phyloP scores from a whole-genome alignment of 2,113 vertebrate genomes.

The Ariopsis seemanni region DNA sequence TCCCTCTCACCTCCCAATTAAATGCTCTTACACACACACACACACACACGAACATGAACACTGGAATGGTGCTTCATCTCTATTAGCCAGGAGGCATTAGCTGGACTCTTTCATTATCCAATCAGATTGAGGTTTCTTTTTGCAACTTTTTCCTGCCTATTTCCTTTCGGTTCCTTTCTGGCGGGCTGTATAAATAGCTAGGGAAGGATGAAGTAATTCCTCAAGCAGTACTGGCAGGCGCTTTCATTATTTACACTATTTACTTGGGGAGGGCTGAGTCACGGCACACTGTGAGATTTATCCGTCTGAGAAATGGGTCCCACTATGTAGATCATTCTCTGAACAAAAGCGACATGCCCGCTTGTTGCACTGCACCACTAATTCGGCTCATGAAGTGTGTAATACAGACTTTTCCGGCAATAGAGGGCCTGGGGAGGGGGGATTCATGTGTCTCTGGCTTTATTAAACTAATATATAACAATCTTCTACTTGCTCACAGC shows the following conservation, averaged over 20 bases:
- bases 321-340: slow-evolving; percentile 82
- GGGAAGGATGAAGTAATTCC: slow-evolving; percentile 84
- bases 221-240: slow-evolving; percentile 82
- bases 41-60: slow-evolving; percentile 9
- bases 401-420: slow-evolving; percentile 82
- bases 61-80: slow-evolving; percentile 56
- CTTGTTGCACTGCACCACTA: slow-evolving; percentile 70
- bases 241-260: slow-evolving; percentile 88
- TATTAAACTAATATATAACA: slow-evolving; percentile 90
- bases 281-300: slow-evolving; percentile 79
- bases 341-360: slow-evolving; percentile 84
- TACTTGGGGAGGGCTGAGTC: slow-evolving; percentile 78
- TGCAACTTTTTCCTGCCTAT: slow-evolving; percentile 35
- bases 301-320: slow-evolving; percentile 83
- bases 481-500: slow-evolving; percentile 79
- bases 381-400: slow-evolving; percentile 94
- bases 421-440: slow-evolving; percentile 26
- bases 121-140: slow-evolving; percentile 70
- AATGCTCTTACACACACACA: slow-evolving; percentile 46
- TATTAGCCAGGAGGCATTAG: slow-evolving; percentile 71
- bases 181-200: slow-evolving; percentile 75
- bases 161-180: slow-evolving; percentile 53
- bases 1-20: slow-evolving; percentile 57
- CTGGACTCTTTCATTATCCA: slow-evolving; percentile 71
- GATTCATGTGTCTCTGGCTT: slow-evolving; percentile 87